Conservation (phyloP, 2,113 vertebrate species). For the Notarius lentiginosus region DNA sequence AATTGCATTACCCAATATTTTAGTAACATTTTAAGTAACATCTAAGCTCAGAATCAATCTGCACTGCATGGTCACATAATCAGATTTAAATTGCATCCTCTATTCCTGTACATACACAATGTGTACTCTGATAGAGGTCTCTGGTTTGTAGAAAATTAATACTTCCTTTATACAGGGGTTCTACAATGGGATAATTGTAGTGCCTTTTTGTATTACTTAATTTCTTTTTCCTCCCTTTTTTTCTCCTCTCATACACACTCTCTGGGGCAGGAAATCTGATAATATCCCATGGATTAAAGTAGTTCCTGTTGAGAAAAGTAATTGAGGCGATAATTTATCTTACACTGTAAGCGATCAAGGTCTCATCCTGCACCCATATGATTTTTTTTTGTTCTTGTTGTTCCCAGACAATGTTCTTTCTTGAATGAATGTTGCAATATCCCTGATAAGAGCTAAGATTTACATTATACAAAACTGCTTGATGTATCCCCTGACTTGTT, state of each 20-base stretch:
- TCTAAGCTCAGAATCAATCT: background rate
- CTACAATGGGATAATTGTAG: background rate
- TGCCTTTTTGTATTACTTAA: background rate
- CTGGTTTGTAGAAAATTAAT: background rate
- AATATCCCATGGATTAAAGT: constrained; percentile 38
- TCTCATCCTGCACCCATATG: background rate
- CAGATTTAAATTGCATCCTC: background rate
- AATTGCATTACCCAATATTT: background rate
- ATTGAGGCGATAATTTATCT: constrained; percentile 49
- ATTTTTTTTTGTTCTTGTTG: background rate
- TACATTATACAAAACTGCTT: constrained; percentile 50
- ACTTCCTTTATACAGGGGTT: background rate
- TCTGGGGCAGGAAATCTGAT: constrained; percentile 35
- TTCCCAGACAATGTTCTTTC: background rate
- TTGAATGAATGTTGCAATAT: constrained; percentile 35
- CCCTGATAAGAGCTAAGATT: constrained; percentile 52
- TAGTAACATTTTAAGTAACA: background rate
- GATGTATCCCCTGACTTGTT: constrained; percentile 45
- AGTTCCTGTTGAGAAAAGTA: constrained; percentile 46
- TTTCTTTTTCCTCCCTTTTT: background rate
- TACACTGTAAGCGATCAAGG: background rate
- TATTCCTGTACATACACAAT: background rate
- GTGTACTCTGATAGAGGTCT: background rate
- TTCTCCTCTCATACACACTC: background rate
- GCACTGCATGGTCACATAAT: background rate